A percentile compares a stretch with the other conserved stretches of the same genome.
phyloP scores from a whole-genome alignment of 2,113 vertebrate species.

The Micromys minutus region DNA sequence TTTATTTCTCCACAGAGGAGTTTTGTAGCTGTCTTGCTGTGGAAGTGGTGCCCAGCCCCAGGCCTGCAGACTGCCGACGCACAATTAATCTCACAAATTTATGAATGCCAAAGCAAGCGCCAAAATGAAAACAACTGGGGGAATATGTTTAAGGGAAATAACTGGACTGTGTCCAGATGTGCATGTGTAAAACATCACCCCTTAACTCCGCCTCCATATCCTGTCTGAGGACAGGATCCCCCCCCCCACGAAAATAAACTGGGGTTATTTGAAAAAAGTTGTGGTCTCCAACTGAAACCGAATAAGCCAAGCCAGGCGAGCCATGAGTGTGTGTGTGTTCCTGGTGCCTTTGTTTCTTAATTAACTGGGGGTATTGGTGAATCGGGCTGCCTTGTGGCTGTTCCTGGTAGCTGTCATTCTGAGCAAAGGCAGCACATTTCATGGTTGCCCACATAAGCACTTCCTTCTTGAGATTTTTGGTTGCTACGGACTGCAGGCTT shows the following conservation, averaged over 20 bases:
- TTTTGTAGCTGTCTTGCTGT: conserved; percentile 80
- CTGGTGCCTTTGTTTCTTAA: conserved; percentile 63
- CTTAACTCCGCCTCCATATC: conserved; percentile 86
- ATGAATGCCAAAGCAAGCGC: conserved; percentile 88
- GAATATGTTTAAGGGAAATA: conserved; percentile 87
- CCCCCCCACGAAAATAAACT: conserved; percentile 84
- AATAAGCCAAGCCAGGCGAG: conserved; percentile 77
- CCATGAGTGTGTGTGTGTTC: conserved; percentile 75
- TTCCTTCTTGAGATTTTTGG: conserved; percentile 24
- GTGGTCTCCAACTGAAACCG: conserved; percentile 83
- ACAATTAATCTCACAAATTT: conserved; percentile 88
- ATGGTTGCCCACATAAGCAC: background rate
- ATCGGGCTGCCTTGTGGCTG: conserved; percentile 53
- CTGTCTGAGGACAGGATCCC: conserved; percentile 86
- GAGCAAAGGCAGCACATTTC: background rate
- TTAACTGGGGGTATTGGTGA: conserved; percentile 42
- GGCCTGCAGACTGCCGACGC: conserved; percentile 83
- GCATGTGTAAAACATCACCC: conserved; percentile 88
- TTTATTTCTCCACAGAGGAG: conserved; percentile 80
- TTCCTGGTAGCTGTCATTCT: background rate
- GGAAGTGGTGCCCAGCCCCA: conserved; percentile 81
- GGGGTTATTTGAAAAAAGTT: conserved; percentile 84
- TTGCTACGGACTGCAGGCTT: background rate
- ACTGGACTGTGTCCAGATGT: conserved; percentile 87
- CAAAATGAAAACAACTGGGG: conserved; percentile 89